phyloP scores from a whole-genome alignment of 2,888 invertebrate species.

The Acanthosoma haemorrhoidale region DNA sequence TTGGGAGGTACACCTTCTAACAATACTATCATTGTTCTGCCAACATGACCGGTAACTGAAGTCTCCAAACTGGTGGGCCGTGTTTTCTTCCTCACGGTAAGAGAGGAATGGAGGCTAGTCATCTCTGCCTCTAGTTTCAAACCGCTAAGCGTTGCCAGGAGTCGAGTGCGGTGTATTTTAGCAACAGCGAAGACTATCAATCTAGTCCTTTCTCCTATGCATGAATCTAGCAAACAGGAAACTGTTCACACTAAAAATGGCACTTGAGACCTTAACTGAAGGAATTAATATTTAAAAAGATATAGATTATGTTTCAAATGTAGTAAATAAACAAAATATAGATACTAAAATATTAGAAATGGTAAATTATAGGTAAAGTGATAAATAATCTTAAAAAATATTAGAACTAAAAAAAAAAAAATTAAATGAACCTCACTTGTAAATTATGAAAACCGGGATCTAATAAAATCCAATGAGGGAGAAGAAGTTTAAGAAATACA shows the following conservation, averaged over 20 bases:
- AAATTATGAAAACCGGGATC: too few species aligned
- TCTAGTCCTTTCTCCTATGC: conserved; percentile 61
- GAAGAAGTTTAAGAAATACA: too few species aligned
- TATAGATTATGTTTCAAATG: neutral
- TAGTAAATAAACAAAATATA: neutral
- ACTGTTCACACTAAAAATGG: conserved; percentile 9
- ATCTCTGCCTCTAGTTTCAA: conserved; percentile 92
- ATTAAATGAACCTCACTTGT: too few species aligned
- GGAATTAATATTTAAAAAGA: neutral
- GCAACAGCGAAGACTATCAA: conserved; percentile 82
- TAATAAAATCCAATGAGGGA: too few species aligned
- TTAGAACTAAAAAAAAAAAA: neutral
- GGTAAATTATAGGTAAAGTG: neutral
- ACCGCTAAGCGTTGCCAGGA: conserved; percentile 86
- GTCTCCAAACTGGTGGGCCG: conserved; percentile 65
- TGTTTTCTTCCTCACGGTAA: conserved; percentile 73
- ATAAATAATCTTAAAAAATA: too few species aligned
- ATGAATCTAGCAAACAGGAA: conserved; percentile 38
- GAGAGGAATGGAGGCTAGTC: conserved; percentile 81
- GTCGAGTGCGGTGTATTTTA: conserved; percentile 76
- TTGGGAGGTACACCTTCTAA: conserved; percentile 84
- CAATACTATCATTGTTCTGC: conserved; percentile 84
- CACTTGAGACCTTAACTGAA: neutral
- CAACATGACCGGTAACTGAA: conserved; percentile 82
- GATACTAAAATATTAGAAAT: neutral